phyloP scores from a whole-genome alignment of 2,888 invertebrate genomes.

The Microchrysa polita region DNA sequence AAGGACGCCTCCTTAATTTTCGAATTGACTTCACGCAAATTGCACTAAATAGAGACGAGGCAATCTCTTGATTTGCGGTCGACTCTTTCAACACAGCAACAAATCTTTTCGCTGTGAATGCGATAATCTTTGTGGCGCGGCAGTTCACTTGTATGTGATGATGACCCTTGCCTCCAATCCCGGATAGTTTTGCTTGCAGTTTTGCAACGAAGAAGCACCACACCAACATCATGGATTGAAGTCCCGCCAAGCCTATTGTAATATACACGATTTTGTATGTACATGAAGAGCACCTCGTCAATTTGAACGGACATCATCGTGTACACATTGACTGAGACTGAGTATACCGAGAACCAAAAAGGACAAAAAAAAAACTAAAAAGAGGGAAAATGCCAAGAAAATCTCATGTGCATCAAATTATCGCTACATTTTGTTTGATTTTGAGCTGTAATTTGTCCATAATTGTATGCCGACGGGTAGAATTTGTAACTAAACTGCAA shows the following conservation, averaged over 20 bases:
- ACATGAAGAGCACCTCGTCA: slow-evolving; percentile 28
- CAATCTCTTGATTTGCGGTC: slow-evolving; percentile 36
- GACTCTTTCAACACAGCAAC: slow-evolving; percentile 38
- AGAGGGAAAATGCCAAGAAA: slow-evolving; percentile 10
- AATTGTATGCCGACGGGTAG: slow-evolving; percentile 71
- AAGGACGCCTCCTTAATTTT: slow-evolving; percentile 58
- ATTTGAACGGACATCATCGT: slow-evolving; percentile 20
- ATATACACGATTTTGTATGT: neutral
- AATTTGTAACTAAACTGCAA: slow-evolving; percentile 73
- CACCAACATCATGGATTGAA: neutral
- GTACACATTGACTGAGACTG: slow-evolving; percentile 50
- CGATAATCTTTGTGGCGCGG: slow-evolving; percentile 25
- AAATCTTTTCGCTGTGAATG: slow-evolving; percentile 20
- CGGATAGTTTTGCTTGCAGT: neutral
- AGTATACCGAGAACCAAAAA: slow-evolving; percentile 28
- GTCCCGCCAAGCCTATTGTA: neutral
- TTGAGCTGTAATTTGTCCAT: slow-evolving; percentile 65
- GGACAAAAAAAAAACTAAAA: neutral
- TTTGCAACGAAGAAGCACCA: neutral
- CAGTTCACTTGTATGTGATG: neutral
- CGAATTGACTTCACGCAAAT: slow-evolving; percentile 54
- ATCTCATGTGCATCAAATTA: slow-evolving; percentile 50
- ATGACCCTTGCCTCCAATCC: slow-evolving; percentile 12
- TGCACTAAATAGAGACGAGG: slow-evolving; percentile 51
- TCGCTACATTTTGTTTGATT: slow-evolving; percentile 65